A percentile compares a stretch with the other conserved stretches of the same genome.
Evolutionary conservation across 2,797 vertebrate genomes (phyloP).

Genomic region (Acrossocheilus wenchowensis): DNA sequence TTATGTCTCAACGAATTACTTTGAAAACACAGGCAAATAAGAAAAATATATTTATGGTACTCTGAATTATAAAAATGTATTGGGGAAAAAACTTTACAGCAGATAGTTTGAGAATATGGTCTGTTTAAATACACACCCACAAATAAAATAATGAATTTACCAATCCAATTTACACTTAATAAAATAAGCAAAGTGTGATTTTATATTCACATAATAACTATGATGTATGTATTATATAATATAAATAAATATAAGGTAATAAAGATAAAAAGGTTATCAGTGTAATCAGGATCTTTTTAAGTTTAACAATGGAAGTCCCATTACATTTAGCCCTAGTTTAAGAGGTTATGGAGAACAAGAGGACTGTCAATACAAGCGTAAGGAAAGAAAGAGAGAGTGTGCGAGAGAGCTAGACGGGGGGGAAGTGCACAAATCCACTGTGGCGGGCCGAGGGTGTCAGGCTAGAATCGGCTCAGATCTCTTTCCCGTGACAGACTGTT

Average conservation of each 20-base stretch:
- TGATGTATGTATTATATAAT: neutral
- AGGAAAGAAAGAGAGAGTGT: neutral
- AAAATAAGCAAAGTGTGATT: conserved; percentile 7
- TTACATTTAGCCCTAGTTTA: neutral
- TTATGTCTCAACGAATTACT: conserved; percentile 43
- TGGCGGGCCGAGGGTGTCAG: neutral
- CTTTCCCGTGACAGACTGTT: conserved; percentile 37
- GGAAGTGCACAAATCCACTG: neutral
- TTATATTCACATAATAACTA: neutral
- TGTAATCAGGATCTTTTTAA: neutral
- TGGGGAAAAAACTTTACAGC: conserved; percentile 4
- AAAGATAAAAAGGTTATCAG: neutral
- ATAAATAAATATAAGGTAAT: neutral
- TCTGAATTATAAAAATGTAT: conserved; percentile 26
- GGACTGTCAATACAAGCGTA: neutral
- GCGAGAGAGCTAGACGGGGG: neutral
- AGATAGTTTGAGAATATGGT: neutral
- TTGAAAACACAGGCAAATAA: conserved; percentile 18
- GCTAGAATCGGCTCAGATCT: conserved; percentile 38
- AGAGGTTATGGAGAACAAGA: neutral
- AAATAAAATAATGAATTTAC: conserved; percentile 1
- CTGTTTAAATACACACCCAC: neutral
- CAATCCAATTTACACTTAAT: conserved; percentile 6
- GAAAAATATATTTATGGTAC: conserved; percentile 35
- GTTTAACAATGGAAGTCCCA: neutral